These are phyloP conservation scores for Hypanus sabinus DNA, from an alignment of 2,113 vertebrate species.

Conservation along the genomic window DNA sequence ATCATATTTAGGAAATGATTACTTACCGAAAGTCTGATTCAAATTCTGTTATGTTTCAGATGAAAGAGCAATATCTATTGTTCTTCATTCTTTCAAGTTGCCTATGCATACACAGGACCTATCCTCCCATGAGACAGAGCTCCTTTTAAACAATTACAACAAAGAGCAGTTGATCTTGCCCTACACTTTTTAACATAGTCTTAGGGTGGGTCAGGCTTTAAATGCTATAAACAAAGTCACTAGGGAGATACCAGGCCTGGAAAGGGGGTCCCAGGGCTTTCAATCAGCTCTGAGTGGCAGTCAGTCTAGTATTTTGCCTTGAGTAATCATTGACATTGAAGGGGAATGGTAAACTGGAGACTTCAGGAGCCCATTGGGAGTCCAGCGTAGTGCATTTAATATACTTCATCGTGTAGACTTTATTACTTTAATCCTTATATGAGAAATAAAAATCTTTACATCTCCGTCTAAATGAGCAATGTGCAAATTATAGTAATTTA, in stretches of 20 bases:
- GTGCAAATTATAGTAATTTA: too few relatives aligned
- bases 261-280: neutral
- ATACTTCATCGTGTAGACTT: neutral
- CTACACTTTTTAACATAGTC: neutral
- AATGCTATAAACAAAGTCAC: neutral
- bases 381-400: neutral
- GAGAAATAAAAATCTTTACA: too few relatives aligned
- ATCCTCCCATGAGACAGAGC: neutral
- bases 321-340: neutral
- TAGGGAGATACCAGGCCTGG: neutral
- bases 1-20: conserved; percentile 4
- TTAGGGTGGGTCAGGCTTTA: neutral
- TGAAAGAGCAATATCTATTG: neutral
- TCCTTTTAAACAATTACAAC: neutral
- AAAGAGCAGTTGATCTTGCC: neutral
- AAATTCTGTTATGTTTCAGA: neutral
- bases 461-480: too few relatives aligned
- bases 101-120: neutral
- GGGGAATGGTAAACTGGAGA: neutral
- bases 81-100: neutral
- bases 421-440: too few relatives aligned
- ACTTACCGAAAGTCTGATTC: neutral
- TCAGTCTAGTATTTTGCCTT: neutral
- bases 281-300: neutral
- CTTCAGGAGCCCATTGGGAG: neutral